These are phyloP conservation scores for Echeneis naucrates DNA, from an alignment of 2,797 vertebrate species.

Conservation along the genomic window DNA sequence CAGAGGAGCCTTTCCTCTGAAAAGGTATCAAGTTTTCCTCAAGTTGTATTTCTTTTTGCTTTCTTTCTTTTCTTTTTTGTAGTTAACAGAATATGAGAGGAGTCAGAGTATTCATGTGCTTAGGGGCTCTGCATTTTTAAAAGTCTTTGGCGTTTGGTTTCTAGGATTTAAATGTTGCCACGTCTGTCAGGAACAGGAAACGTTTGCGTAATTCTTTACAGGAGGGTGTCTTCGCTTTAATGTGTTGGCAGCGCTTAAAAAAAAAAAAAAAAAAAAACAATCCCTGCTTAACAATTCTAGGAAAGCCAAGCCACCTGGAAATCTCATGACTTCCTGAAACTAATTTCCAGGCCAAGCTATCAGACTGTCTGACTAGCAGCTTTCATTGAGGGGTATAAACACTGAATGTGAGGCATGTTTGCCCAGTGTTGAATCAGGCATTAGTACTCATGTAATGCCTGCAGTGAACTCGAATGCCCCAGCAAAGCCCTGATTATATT, in stretches of 20 bases:
- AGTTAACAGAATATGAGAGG: constrained; percentile 3
- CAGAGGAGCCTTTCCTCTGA: constrained; percentile 31
- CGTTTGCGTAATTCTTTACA: constrained; percentile 54
- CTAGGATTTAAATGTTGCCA: constrained; percentile 27
- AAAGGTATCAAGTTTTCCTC: constrained; percentile 33
- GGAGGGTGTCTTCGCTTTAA: constrained; percentile 59
- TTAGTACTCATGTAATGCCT: constrained; percentile 76
- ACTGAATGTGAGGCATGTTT: constrained; percentile 73
- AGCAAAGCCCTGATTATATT: constrained; percentile 75
- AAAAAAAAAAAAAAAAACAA: constrained; percentile 81
- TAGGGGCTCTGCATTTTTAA: constrained; percentile 10
- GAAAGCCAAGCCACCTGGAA: constrained; percentile 82
- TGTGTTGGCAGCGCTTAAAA: constrained; percentile 69
- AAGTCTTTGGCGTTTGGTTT: constrained; percentile 43
- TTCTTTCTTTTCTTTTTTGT: not conserved
- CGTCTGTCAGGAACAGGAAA: constrained; percentile 35
- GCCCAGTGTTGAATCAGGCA: constrained; percentile 75
- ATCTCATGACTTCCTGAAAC: constrained; percentile 83
- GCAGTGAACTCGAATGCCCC: constrained; percentile 72
- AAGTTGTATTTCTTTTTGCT: not conserved
- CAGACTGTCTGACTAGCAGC: constrained; percentile 80
- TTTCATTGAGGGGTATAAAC: constrained; percentile 74
- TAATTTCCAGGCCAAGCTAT: constrained; percentile 76
- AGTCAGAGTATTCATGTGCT: constrained; percentile 18
- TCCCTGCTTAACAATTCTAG: constrained; percentile 78